phyloP scores from a whole-genome alignment of 92 coral and sea anemone species.

The Scolanthus callimorphus region DNA sequence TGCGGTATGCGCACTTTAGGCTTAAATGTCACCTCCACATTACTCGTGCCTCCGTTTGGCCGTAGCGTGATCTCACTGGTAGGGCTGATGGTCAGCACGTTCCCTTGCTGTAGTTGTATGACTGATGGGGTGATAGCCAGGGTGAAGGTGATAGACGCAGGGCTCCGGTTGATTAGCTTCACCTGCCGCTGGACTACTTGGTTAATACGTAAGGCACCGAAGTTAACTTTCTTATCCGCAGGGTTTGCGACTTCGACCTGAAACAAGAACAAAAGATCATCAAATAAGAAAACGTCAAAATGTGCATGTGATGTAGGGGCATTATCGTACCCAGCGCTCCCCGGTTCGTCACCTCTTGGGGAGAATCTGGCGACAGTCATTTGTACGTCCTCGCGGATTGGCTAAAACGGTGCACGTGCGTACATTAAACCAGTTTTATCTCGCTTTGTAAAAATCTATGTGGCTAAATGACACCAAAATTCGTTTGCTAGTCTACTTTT shows the following conservation, averaged over 20 bases:
- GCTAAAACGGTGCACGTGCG: too few species aligned
- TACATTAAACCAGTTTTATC: too few species aligned
- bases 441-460: too few species aligned
- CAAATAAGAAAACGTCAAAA: too few species aligned
- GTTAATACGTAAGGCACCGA: constrained; percentile 90
- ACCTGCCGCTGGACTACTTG: constrained; percentile 78
- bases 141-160: constrained; percentile 88
- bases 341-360: too few species aligned
- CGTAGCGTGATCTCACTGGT: constrained; percentile 82
- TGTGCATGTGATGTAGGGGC: too few species aligned
- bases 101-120: constrained; percentile 82
- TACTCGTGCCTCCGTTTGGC: constrained; percentile 83
- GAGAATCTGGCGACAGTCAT: too few species aligned
- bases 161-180: constrained; percentile 88
- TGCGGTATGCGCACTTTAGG: constrained; percentile 91
- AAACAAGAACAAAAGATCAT: too few species aligned
- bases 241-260: constrained; percentile 93
- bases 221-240: constrained; percentile 75
- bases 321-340: too few species aligned
- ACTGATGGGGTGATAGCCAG: constrained; percentile 89
- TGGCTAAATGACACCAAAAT: too few species aligned
- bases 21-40: constrained; percentile 78
- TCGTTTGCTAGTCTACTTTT: too few species aligned
- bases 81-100: constrained; percentile 70
- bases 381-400: too few species aligned